phyloP scores from a whole-genome alignment of 2,797 vertebrate genomes.

The Aotus griseimembra region DNA sequence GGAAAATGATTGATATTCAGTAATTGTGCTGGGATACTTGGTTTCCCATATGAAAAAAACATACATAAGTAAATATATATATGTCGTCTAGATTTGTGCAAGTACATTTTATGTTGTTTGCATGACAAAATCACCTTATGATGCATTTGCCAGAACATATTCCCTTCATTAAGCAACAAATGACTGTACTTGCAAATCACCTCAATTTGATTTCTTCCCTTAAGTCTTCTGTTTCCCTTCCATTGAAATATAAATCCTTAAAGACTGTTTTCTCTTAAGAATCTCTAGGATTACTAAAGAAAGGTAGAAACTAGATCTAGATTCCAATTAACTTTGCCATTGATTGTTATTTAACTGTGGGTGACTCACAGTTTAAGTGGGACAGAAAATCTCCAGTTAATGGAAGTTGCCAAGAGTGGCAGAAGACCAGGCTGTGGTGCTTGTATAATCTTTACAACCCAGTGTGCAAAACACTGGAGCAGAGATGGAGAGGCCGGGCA shows the following conservation, averaged over 20 bases:
- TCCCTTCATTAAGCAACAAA: neutral
- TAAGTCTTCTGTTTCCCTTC: neutral
- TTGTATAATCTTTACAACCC: constrained; percentile 2
- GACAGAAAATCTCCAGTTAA: constrained; percentile 52
- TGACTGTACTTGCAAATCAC: neutral
- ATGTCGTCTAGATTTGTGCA: neutral
- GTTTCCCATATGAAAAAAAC: neutral
- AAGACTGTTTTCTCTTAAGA: neutral
- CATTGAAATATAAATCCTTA: neutral
- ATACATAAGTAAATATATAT: neutral
- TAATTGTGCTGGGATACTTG: neutral
- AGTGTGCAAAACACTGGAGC: neutral
- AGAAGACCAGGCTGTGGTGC: neutral
- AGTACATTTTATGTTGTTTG: neutral
- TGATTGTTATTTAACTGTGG: neutral
- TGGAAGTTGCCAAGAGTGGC: constrained; percentile 38
- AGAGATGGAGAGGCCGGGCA: neutral
- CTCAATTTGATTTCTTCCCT: neutral
- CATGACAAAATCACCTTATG: neutral
- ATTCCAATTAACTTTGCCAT: neutral
- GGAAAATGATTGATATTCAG: neutral
- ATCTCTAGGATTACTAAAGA: constrained; percentile 33
- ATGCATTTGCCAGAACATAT: neutral
- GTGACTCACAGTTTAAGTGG: constrained; percentile 57
- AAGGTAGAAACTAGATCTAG: constrained; percentile 14